Conservation (phyloP, 2,113 vertebrate genomes). For the Mugil cephalus region DNA sequence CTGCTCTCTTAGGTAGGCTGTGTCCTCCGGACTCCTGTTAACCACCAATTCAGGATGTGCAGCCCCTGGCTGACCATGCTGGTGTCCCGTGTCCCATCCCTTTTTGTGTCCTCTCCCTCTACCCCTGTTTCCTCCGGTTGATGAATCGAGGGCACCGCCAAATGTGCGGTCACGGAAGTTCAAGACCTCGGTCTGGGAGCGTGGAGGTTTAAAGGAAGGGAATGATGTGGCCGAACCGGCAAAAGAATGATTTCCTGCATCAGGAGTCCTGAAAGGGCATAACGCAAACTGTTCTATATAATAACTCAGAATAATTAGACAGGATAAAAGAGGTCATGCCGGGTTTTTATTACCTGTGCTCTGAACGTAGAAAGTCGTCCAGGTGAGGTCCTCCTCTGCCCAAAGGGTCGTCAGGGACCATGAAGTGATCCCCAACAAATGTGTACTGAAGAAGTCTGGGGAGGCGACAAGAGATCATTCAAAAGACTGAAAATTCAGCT, state of each 20-base stretch:
- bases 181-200: conserved; percentile 72
- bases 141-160: not conserved
- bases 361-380: conserved; percentile 86
- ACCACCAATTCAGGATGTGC: not conserved
- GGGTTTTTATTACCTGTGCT: conserved; percentile 64
- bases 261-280: conserved; percentile 53
- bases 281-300: not conserved
- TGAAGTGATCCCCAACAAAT: conserved; percentile 91
- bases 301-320: too few relatives aligned
- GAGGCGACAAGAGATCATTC: not conserved
- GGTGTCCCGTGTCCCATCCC: not conserved
- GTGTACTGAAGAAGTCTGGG: conserved; percentile 90
- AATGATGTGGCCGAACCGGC: conserved; percentile 45
- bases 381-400: conserved; percentile 89
- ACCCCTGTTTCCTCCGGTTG: not conserved
- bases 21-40: conserved; percentile 75
- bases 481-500: not conserved
- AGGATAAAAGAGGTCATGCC: too few relatives aligned
- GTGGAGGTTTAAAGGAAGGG: conserved; percentile 16
- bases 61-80: conserved; percentile 11
- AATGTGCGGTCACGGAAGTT: conserved; percentile 72
- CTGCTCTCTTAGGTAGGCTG: conserved; percentile 78
- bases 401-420: conserved; percentile 92
- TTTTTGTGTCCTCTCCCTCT: conserved; percentile 20
- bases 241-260: conserved; percentile 74